phyloP scores from a whole-genome alignment of 1,140 invertebrate genomes.

The Coenobita brevimanus region DNA sequence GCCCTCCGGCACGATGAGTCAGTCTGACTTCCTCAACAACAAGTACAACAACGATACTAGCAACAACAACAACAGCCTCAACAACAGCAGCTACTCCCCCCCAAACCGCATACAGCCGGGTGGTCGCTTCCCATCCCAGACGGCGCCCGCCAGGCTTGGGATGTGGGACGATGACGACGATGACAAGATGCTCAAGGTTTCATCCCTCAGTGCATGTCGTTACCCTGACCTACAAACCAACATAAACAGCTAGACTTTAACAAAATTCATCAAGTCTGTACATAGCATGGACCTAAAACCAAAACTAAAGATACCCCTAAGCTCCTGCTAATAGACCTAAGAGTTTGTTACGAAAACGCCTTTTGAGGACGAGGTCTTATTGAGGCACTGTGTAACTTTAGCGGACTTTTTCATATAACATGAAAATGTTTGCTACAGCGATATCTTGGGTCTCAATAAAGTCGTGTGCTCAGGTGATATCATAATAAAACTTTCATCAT shows the following conservation, averaged over 20 bases:
- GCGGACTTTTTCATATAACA: too few relatives aligned
- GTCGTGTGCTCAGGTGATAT: too few relatives aligned
- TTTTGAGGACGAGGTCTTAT: too few relatives aligned
- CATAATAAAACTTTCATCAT: too few relatives aligned
- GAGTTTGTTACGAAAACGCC: too few relatives aligned
- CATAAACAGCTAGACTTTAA: background rate
- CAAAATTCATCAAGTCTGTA: background rate
- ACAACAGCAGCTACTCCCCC: conserved; percentile 35
- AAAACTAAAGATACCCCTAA: too few relatives aligned
- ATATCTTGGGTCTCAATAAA: too few relatives aligned
- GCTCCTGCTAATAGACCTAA: too few relatives aligned
- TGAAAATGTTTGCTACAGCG: too few relatives aligned
- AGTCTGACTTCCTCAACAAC: conserved; percentile 49
- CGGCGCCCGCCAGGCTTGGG: conserved; percentile 74
- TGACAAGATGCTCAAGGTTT: conserved; percentile 73
- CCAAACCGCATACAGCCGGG: conserved; percentile 69
- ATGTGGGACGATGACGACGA: conserved; percentile 72
- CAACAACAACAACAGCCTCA: conserved; percentile 40
- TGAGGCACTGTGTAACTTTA: too few relatives aligned
- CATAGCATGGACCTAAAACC: background rate
- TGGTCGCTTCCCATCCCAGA: conserved; percentile 73
- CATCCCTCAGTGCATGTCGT: conserved; percentile 33
- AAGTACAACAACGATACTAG: conserved; percentile 34
- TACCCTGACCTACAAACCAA: background rate
- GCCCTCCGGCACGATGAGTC: conserved; percentile 38